Evolutionary conservation across 2,113 vertebrate species (phyloP), one percentile per base, ranked within the genome.

Genomic region (Dasyprocta punctata): DNA sequence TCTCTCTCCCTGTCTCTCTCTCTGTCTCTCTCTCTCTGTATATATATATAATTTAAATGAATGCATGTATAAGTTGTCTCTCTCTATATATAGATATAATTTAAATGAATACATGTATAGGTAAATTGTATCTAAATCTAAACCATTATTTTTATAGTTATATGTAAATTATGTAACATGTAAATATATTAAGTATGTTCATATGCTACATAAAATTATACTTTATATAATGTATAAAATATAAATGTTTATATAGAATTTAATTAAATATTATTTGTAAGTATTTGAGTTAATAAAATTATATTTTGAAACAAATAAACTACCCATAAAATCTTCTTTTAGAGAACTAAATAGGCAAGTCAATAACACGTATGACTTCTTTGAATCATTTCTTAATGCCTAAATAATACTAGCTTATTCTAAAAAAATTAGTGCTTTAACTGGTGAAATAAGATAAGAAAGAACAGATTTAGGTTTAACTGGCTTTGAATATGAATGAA

Each of bases 341-440:
- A 61, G 26, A 95, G 19, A 11, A 67, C 16, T 85, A 94, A 81
- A 41, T 38, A 82, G 52, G 22, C 9, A 56, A 69, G 5, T 26
- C 58, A 95, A 69, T 5, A 5, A 9, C 80, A 80, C 69, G 1
- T 36, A 20, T 86, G 67, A 12, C 60, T 96, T 93, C 58, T 44
- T 86, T 96, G 67, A 88, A 86, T 69, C 14, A 94, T 81, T 92
- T 97, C 28, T 83, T 89, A 83, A 83, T 93, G 13, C 19, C 28
- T 28, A 84, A 78, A 38, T 78, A 36, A 52, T 75, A 54, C 54
- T 73, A 96, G 71, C 14, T 47, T 30, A 47, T 30, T 78, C 13
- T 49, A 49, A 30, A 3, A 78, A 49, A 49, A 47, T 47, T 2
- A 77, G 41, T 33, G 44, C 49, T 78, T 78, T 49, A 49, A 49